Evolutionary conservation across 2,113 vertebrate species (phyloP).

Genomic region (Lepus timidus): DNA sequence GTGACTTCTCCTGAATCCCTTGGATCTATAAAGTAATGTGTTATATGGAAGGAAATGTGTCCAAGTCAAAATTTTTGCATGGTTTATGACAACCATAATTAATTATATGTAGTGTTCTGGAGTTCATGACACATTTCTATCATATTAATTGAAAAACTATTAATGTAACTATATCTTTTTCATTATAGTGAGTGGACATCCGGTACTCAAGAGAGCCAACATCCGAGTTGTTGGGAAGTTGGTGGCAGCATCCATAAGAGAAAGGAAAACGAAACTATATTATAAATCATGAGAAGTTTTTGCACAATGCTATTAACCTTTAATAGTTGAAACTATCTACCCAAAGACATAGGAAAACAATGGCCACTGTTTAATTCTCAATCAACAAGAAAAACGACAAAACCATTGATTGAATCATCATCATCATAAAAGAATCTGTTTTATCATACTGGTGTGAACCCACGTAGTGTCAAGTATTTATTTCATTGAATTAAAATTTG

Average conservation of each 20-base stretch:
- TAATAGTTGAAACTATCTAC: background rate
- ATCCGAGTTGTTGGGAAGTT: slow-evolving; percentile 82
- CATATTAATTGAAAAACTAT: slow-evolving; percentile 31
- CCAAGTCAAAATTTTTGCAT: background rate
- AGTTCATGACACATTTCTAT: background rate
- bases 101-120: slow-evolving; percentile 9
- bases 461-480: background rate
- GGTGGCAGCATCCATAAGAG: slow-evolving; percentile 77
- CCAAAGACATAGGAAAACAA: background rate
- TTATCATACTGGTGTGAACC: slow-evolving; percentile 27
- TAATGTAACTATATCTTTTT: slow-evolving; percentile 68
- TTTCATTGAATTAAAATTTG: slow-evolving; percentile 37
- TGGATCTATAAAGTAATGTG: background rate
- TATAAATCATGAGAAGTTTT: background rate
- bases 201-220: slow-evolving; percentile 80
- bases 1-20: background rate
- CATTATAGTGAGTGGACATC: slow-evolving; percentile 74
- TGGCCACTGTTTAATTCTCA: background rate
- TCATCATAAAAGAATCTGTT: slow-evolving; percentile 34
- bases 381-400: slow-evolving; percentile 26
- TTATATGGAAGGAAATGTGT: background rate
- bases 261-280: slow-evolving; percentile 77
- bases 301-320: background rate
- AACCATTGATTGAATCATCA: background rate
- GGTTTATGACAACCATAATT: background rate